phyloP scores from a whole-genome alignment of 2,113 vertebrate species.

The Pseudorhombus dupliciocellatus region DNA sequence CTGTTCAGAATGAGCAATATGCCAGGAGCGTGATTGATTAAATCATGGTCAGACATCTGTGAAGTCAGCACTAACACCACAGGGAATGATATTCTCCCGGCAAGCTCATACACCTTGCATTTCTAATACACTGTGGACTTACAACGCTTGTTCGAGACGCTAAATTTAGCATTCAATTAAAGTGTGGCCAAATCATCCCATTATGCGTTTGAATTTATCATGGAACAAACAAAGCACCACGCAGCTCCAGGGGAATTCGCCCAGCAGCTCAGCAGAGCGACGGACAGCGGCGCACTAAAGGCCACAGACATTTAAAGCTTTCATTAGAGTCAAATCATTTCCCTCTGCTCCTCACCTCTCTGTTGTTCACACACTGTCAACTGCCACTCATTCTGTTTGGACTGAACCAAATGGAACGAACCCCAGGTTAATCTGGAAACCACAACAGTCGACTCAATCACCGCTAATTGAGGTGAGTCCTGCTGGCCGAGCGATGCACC shows the following conservation, averaged over 20 bases:
- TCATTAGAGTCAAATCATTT: slow-evolving; percentile 31
- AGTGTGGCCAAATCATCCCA: slow-evolving; percentile 46
- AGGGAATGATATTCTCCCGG: slow-evolving; percentile 51
- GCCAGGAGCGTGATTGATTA: slow-evolving; percentile 61
- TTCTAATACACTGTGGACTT: slow-evolving; percentile 44
- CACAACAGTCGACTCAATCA: slow-evolving; percentile 34
- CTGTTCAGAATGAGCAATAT: slow-evolving; percentile 50
- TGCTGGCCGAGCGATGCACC: slow-evolving; percentile 16
- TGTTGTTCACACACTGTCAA: slow-evolving; percentile 16
- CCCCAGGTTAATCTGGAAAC: slow-evolving; percentile 60
- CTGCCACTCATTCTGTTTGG: slow-evolving; percentile 46
- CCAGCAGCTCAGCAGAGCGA: slow-evolving; percentile 24
- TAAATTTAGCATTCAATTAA: slow-evolving; percentile 68
- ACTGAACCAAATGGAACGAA: slow-evolving; percentile 54
- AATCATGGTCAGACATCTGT: slow-evolving; percentile 71
- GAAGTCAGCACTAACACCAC: slow-evolving; percentile 64
- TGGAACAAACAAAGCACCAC: slow-evolving; percentile 50
- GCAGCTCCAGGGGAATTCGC: slow-evolving; percentile 49
- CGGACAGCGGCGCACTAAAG: slow-evolving; percentile 4
- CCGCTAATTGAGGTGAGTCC: slow-evolving; percentile 34
- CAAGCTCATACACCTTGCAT: slow-evolving; percentile 55
- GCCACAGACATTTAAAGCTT: slow-evolving; percentile 22
- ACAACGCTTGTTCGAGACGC: slow-evolving; percentile 29
- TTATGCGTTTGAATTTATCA: slow-evolving; percentile 47
- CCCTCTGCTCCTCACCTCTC: slow-evolving; percentile 5